Evolutionary conservation across 2,888 invertebrate species (phyloP), one percentile per base, ranked within the genome.

Genomic region (Gastrophysa polygoni): DNA sequence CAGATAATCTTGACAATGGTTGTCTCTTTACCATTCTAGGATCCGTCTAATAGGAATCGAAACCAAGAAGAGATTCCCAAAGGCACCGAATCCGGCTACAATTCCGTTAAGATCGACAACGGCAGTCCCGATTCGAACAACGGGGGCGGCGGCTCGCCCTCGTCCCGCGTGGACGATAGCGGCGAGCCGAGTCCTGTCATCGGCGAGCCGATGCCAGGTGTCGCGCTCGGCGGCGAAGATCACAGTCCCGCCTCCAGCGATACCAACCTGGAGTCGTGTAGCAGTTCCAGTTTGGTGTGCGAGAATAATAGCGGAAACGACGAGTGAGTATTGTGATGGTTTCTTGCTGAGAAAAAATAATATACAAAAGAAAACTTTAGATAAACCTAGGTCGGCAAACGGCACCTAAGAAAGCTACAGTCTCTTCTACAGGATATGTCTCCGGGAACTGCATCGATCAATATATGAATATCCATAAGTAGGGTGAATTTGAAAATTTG

Each of bases 61-160:
- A 66, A 63, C 21, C 32, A 38, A 0, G 65, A 65, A 8, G 62
- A 64, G 14, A 52, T 60, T 44, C 57, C 63, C 8, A 80, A 80
- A 68, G 80, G 79, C 71, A 84, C 85, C 75, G 90, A 90, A 74
- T 89, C 89, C 0, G 89, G 89, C 0, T 90, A 90, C 74, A 89
- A 89, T 79, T 89, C 86, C 0, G 82, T 81, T 61, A 86, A 86
- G 67, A 83, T 85, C 7, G 79, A 77, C 48, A 77, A 79, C 57
- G 75, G 78, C 63, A 81, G 80, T 64, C 77, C 78, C 0, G 77
- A 78, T 63, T 76, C 77, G 4, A 79, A 78, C 58, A 77, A 77
- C 64, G 63, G 71, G 51, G 70, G 72, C 17, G 72, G 71, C 6
- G 67, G 63, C 55, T 77, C 78, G 0, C 78, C 80, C 0, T 76